Evolutionary conservation across 2,888 invertebrate genomes (phyloP), one percentile per base, ranked within the genome.

Genomic region (Harpalus rubripes): DNA sequence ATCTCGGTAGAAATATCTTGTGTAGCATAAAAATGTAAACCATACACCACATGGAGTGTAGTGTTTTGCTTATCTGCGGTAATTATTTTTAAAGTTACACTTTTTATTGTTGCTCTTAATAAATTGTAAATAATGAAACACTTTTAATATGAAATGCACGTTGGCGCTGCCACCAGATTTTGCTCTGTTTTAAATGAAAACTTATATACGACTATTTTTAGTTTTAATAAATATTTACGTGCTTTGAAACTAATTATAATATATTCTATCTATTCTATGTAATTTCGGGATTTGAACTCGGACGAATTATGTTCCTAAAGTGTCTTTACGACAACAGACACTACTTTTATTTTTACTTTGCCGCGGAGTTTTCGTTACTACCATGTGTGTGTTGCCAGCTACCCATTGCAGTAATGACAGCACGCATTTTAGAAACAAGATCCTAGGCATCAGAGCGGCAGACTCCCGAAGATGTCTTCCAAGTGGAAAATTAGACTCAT

Each of bases 41-140:
- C 15, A 1, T 59, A 59, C 16, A 7, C 18, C 16, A 16, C 18
- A 7, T 12, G 59, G 16, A 59, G 15, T 58, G n/a, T 59, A 16
- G n/a, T 7, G 59, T 59, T 59, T 12, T 1, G 59, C 59, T 59
- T 59, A 59, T 59, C 59, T 59, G 2, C 15, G 1, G n/a, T 59
- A 59, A 59, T 59, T 59, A 59, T 59, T 59, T 59, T 59, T 18
- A 59, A 15, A 16, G 59, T 59, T 59, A 59, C 59, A 16, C 59
- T 59, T 59, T 59, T 59, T 59, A 59, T 59, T 59, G 59, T 7
- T 59, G 59, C 59, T 59, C n/a, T 59, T 59, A 18, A 16, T 59
- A 59, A 59, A 59, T 59, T 16, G 15, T 59, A 59, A 15, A 59
- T 16, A 59, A 15, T 59, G n/a, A 59, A 8, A 52, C 44, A 8